Evolutionary conservation across 2,797 vertebrate species (phyloP).

Genomic region (Coendou prehensilis): DNA sequence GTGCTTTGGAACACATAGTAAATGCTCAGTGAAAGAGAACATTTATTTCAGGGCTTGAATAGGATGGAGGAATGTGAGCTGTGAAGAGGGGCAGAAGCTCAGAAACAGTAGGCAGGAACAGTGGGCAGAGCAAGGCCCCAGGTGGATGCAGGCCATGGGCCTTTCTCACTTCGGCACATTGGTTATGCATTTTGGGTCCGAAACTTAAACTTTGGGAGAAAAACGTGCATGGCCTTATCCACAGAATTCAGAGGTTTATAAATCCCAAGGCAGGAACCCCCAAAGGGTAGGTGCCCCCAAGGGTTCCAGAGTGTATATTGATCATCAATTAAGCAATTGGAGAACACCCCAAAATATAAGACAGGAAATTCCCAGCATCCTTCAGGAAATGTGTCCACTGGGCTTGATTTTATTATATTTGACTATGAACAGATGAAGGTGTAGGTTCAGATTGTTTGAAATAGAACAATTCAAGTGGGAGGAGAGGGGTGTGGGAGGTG

Average conservation of each 20-base stretch:
- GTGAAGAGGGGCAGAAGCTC: not conserved
- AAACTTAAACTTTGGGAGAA: not conserved
- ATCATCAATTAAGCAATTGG: not conserved
- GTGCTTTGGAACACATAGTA: not conserved
- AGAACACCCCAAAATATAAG: not conserved
- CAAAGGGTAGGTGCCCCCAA: not conserved
- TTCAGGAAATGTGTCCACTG: not conserved
- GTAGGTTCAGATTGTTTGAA: not conserved
- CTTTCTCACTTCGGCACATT: not conserved
- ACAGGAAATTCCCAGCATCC: conserved; percentile 9
- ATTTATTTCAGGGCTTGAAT: not conserved
- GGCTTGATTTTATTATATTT: not conserved
- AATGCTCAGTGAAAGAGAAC: not conserved
- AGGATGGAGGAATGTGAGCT: not conserved
- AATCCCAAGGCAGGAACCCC: not conserved
- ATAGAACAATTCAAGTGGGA: conserved; percentile 31
- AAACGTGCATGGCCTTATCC: not conserved
- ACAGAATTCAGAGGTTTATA: not conserved
- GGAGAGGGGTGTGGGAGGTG: not conserved
- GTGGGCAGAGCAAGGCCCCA: not conserved
- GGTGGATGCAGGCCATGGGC: not conserved
- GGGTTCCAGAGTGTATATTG: not conserved
- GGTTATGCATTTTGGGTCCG: conserved; percentile 11
- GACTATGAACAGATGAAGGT: not conserved
- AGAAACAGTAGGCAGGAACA: not conserved